Evolutionary conservation across 2,797 vertebrate species (phyloP).

Genomic region (Tauraco hartlaubi): DNA sequence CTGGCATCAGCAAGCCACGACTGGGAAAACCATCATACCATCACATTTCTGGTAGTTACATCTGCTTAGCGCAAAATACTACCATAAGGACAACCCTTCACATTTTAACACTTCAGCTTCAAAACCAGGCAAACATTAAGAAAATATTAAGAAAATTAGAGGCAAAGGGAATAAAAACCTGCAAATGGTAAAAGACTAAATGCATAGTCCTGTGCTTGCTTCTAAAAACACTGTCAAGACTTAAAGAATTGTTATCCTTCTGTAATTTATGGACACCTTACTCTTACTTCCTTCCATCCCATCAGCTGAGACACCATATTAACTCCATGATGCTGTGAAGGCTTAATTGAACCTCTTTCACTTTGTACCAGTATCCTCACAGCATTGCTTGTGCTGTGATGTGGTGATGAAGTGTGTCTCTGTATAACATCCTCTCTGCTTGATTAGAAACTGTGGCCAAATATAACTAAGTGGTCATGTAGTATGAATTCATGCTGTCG

Average conservation of each 20-base stretch:
- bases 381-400: neutral
- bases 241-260: neutral
- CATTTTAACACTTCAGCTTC: neutral
- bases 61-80: neutral
- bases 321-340: neutral
- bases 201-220: neutral
- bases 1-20: constrained; percentile 37
- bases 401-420: neutral
- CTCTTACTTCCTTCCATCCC: neutral
- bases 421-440: neutral
- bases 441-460: neutral
- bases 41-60: neutral
- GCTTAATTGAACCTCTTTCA: neutral
- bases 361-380: neutral
- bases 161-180: neutral
- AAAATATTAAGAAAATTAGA: neutral
- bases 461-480: neutral
- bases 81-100: neutral
- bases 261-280: neutral
- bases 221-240: neutral
- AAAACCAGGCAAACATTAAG: neutral
- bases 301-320: neutral
- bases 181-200: neutral
- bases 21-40: neutral
- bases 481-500: neutral